These are phyloP conservation scores for Drosophila paramelanica DNA, from an alignment of 2,888 invertebrate genomes.

Conservation along the genomic window DNA sequence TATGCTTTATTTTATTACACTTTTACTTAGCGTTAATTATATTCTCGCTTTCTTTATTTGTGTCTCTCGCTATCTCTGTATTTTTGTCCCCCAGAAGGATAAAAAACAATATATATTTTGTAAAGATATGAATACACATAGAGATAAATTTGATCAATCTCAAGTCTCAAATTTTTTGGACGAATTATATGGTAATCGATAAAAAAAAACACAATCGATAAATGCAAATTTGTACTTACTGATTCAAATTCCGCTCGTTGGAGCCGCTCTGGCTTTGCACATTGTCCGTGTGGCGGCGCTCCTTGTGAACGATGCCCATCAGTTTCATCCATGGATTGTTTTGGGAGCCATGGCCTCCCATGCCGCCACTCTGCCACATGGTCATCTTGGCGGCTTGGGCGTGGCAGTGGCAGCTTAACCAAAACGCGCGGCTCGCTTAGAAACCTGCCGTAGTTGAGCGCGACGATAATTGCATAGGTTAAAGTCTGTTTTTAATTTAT, in stretches of 20 bases:
- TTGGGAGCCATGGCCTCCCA: slow-evolving; percentile 91
- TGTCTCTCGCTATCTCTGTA: neutral
- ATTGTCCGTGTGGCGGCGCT: slow-evolving; percentile 89
- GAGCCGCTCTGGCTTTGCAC: slow-evolving; percentile 86
- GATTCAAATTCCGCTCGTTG: slow-evolving; percentile 89
- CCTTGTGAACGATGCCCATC: slow-evolving; percentile 93
- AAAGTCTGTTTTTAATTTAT: neutral
- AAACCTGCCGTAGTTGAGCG: slow-evolving; percentile 37
- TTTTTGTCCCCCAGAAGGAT: neutral
- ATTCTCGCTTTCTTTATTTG: neutral
- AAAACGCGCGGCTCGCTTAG: slow-evolving; percentile 42
- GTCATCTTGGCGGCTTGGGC: slow-evolving; percentile 86
- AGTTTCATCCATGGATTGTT: slow-evolving; percentile 94
- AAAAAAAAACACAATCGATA: neutral
- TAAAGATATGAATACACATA: no score
- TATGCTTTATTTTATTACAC: neutral
- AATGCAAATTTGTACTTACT: slow-evolving; percentile 86
- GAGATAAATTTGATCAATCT: neutral
- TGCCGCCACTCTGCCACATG: slow-evolving; percentile 92
- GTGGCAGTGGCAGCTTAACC: slow-evolving; percentile 38
- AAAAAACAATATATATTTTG: neutral
- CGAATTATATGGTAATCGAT: neutral
- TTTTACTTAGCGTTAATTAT: neutral
- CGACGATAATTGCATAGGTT: slow-evolving; percentile 39
- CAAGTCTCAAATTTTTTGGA: neutral